Percentiles rank a stretch among this genome's conserved stretches.
These are phyloP conservation scores for Nasua narica DNA, from an alignment of 2,797 vertebrate genomes.

Conservation along the genomic window DNA sequence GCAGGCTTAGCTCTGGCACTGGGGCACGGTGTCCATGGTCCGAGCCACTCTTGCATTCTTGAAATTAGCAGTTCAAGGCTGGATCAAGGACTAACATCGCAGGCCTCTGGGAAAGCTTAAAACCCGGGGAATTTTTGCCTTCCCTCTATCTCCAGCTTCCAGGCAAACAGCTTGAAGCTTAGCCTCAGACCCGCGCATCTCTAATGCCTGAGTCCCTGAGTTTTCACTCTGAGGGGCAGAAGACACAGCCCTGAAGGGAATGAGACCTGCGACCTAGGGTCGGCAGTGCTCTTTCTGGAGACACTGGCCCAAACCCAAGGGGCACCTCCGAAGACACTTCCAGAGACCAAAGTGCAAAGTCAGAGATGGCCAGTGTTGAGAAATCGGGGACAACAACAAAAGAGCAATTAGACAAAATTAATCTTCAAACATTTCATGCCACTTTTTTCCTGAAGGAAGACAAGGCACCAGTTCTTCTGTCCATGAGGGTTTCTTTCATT, in stretches of 20 bases:
- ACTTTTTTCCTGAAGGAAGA: background rate
- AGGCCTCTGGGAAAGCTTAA: background rate
- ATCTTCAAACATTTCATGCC: background rate
- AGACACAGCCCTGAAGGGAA: background rate
- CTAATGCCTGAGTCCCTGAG: background rate
- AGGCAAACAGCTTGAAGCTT: background rate
- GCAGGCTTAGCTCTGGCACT: slow-evolving; percentile 43
- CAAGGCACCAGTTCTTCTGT: background rate
- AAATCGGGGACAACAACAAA: background rate
- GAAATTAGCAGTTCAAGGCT: background rate
- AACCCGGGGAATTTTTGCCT: background rate
- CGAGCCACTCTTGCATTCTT: slow-evolving; percentile 47
- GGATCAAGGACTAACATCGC: background rate
- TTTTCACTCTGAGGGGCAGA: background rate
- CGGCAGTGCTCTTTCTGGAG: background rate
- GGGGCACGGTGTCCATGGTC: background rate
- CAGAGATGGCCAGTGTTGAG: background rate
- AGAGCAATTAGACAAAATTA: background rate
- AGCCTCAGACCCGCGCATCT: background rate
- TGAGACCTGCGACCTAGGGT: background rate
- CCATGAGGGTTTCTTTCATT: background rate
- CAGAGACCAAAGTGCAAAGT: background rate
- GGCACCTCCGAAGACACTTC: background rate
- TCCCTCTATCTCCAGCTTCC: background rate
- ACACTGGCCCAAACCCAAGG: background rate